Conservation (phyloP, 2,797 vertebrate species). For the Peromyscus attwateri region DNA sequence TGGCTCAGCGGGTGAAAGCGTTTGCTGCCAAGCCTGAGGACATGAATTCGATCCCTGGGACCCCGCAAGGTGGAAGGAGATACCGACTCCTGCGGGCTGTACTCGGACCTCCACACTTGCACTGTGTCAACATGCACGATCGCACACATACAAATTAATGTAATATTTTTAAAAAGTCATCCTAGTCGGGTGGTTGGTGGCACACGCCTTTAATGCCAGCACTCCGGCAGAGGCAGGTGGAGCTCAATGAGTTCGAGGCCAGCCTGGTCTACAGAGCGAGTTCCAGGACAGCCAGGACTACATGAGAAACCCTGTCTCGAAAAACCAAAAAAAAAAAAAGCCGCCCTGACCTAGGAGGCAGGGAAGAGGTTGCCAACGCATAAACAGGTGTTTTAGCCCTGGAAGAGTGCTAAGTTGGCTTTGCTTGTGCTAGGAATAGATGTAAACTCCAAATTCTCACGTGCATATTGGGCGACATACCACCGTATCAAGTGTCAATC, state of each 20-base stretch:
- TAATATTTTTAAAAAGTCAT: background rate
- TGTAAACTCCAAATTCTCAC: background rate
- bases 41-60: background rate
- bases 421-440: background rate
- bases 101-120: background rate
- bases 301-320: too few species aligned
- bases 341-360: background rate
- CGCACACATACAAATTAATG: background rate
- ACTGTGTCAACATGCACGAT: background rate
- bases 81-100: background rate
- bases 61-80: background rate
- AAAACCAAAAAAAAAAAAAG: background rate
- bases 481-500: background rate
- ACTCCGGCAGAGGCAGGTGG: too few species aligned
- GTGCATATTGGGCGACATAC: background rate
- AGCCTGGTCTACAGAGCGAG: too few species aligned
- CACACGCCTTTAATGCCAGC: too few species aligned
- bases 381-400: background rate
- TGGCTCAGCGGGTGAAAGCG: background rate
- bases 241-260: too few species aligned
- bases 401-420: background rate
- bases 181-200: background rate
- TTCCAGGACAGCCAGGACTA: too few species aligned
- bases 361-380: background rate
- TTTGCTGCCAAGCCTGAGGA: background rate